Evolutionary conservation across 2,797 vertebrate genomes (phyloP), one percentile per base, ranked within the genome.

Genomic region (Falco biarmicus): DNA sequence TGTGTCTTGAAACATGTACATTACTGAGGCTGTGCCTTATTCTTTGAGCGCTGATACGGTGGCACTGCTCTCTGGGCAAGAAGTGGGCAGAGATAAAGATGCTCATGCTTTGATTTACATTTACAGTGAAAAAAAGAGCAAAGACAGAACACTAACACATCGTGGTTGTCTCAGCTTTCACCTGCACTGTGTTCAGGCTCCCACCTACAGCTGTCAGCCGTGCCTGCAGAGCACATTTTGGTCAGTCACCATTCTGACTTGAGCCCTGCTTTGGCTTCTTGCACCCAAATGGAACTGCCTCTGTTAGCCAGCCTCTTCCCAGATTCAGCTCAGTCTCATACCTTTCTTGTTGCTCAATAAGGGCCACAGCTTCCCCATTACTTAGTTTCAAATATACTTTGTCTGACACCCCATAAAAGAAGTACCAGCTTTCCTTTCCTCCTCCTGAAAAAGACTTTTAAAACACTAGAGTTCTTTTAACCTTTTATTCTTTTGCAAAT

Each of bases 401-500:
- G 20, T 19, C 71, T 63, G 64, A 57, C 5, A 66, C 3, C 3
- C 25, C 32, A 45, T 2, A 45, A 51, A 82, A 79, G 50, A 87
- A 54, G 6, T 4, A 15, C 60, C 74, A 85, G n/a, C 16, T 77
- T 63, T 82, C 48, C 56, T 51, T 77, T 68, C 29, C 26, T 71
- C 11, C 34, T 45, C 28, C 47, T 66, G 57, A 73, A 88, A 84
- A 84, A 63, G 15, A 21, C 14, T 83, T 86, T 78, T 70, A 80
- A 70, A 87, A 70, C 39, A 56, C 34, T 32, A n/a, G 65, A 57
- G 47, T 31, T 87, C 57, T 80, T 91, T 69, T 77, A 60, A 91
- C 81, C 64, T 83, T 94, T 65, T 81, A 57, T 34, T 53, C 50
- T 69, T 88, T 29, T 39, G 61, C 34, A 90, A 56, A 81, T 94